phyloP scores from a whole-genome alignment of 2,113 vertebrate species.

The Anguilla japonica region DNA sequence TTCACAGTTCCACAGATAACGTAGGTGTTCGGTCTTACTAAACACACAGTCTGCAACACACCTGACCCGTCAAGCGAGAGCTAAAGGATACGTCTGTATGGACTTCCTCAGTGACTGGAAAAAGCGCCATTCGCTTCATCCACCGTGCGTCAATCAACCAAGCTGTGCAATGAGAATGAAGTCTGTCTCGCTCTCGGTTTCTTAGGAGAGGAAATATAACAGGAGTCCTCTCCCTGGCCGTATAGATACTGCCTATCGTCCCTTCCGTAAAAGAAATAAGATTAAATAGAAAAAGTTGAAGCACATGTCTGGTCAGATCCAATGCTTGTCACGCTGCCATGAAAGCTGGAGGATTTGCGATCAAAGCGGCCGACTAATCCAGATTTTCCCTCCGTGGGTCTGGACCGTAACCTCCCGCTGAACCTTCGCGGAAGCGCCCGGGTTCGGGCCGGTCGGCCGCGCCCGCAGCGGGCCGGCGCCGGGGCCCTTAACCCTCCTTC shows the following conservation, averaged over 20 bases:
- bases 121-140: background rate
- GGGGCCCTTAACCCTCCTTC: slow-evolving; percentile 32
- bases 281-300: slow-evolving; percentile 18
- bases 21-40: background rate
- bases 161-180: too few species aligned
- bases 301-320: slow-evolving; percentile 64
- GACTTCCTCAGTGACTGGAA: slow-evolving; percentile 25
- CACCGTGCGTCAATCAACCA: background rate
- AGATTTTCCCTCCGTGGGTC: slow-evolving; percentile 53
- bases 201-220: background rate
- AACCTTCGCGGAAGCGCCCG: slow-evolving; percentile 49
- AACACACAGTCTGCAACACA: background rate
- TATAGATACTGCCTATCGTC: slow-evolving; percentile 34
- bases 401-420: slow-evolving; percentile 64
- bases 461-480: slow-evolving; percentile 22
- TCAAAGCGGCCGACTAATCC: slow-evolving; percentile 70
- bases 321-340: slow-evolving; percentile 66
- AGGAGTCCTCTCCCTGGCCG: slow-evolving; percentile 20
- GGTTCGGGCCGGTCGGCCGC: slow-evolving; percentile 41
- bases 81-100: background rate
- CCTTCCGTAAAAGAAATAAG: slow-evolving; percentile 42
- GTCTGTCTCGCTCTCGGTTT: too few species aligned
- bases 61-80: background rate
- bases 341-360: slow-evolving; percentile 69
- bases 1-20: background rate